A percentile compares a stretch with the other conserved stretches of the same genome.
Evolutionary conservation across 2,888 invertebrate species (phyloP).

Genomic region (Drosophila ustulata): DNA sequence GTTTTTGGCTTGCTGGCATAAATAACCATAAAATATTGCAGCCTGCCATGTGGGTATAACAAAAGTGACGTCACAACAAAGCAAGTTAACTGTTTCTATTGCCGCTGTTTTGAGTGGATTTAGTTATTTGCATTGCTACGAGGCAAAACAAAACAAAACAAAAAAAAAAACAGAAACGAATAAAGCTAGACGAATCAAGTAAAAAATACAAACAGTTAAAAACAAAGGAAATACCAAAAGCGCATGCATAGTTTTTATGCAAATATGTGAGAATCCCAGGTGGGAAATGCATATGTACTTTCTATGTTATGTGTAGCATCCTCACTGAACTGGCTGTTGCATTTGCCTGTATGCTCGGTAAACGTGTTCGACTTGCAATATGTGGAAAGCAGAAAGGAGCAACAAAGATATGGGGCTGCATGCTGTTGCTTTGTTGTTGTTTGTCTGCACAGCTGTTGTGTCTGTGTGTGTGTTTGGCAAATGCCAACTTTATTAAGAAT

Average conservation of each 20-base stretch:
- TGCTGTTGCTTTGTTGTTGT: slow-evolving; percentile 48
- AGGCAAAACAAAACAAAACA: slow-evolving; percentile 2
- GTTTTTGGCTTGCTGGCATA: slow-evolving; percentile 39
- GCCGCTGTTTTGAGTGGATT: slow-evolving; percentile 63
- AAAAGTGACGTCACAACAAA: slow-evolving; percentile 26
- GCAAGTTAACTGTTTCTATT: slow-evolving; percentile 20
- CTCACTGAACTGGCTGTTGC: not conserved
- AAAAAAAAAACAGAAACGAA: slow-evolving; percentile 22
- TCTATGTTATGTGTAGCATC: not conserved
- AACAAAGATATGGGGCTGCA: slow-evolving; percentile 1
- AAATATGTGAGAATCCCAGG: slow-evolving; percentile 53
- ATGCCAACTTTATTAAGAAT: slow-evolving; percentile 80
- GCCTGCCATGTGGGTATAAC: slow-evolving; percentile 6
- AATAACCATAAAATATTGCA: slow-evolving; percentile 52
- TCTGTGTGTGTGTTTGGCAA: slow-evolving; percentile 74
- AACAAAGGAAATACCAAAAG: slow-evolving; percentile 33
- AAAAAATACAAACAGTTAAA: slow-evolving; percentile 30
- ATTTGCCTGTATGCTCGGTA: slow-evolving; percentile 4
- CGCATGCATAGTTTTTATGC: slow-evolving; percentile 69
- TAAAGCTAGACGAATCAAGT: slow-evolving; percentile 45
- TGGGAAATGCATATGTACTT: slow-evolving; percentile 51
- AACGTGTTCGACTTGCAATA: slow-evolving; percentile 57
- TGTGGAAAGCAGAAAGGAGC: slow-evolving; percentile 6
- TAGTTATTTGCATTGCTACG: slow-evolving; percentile 55
- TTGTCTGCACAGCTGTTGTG: slow-evolving; percentile 40